Evolutionary conservation across 1,140 invertebrate genomes (phyloP), one percentile per base, ranked within the genome.

Genomic region (Drosophila mojavensis): DNA sequence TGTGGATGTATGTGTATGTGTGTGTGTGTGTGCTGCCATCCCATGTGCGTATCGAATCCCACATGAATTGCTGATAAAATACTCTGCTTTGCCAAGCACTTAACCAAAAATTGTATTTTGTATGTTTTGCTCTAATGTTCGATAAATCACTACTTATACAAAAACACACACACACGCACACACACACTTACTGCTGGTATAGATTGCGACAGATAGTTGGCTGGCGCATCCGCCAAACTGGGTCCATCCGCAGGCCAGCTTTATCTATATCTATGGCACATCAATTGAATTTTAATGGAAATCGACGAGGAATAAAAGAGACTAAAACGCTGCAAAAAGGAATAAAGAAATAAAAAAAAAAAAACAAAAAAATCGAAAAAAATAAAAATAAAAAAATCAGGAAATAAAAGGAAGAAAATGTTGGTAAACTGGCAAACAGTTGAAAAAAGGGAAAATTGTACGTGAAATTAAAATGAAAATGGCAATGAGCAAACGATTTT

Each of bases 221-320:
- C 76, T 77, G 73, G 68, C 79, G 64, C 60, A 74, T 88, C 75
- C 79, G 60, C 51, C 53, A 69, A 67, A 62, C 63, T 54, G 63
- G 36, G 39, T 30, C 66, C 43, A 30, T 43, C 7, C 20, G 9
- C 36, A 33, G 64, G 39, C 39, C 36, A 61, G 43, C 54, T 68
- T 17, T 54, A 33, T 51, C 51, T 58, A 48, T 69, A 80, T 80
- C 79, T 65, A 61, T 72, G 72, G 70, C 70, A 80, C 74, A 84
- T 89, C 84, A 89, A 89, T 89, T 89, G 84, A 89, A 89, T 89
- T 89, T 89, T 89, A 89, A 89, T 89, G 81, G 84, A 89, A 89
- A 89, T 89, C 84, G 84, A 89, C 84, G 81, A 89, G 81, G 84
- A 90, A 89, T 89, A 89, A 89, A 89, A 89, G 85, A 84, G 84